These are phyloP conservation scores for Dendrolimus pini DNA, from an alignment of 2,888 invertebrate genomes.

Conservation along the genomic window DNA sequence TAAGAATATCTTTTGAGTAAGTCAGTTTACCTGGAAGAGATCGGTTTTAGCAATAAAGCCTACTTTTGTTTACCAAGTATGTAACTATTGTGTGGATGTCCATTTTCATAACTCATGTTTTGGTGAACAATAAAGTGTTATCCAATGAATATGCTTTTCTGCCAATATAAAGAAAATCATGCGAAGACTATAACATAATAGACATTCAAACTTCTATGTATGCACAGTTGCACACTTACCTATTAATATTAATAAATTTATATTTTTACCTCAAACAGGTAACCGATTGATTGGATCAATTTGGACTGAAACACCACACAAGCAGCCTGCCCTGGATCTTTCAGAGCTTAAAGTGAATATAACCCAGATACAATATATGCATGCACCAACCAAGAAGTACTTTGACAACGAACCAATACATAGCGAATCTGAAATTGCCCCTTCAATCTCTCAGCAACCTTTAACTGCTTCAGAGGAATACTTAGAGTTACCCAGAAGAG, in stretches of 20 bases:
- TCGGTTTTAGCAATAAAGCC: too few species aligned
- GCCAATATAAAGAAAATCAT: too few species aligned
- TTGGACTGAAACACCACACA: conserved; percentile 90
- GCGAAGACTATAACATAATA: too few species aligned
- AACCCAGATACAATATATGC: conserved; percentile 42
- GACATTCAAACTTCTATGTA: too few species aligned
- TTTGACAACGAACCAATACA: conserved; percentile 26
- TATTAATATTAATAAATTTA: background rate
- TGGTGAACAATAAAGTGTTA: background rate
- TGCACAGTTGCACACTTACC: background rate
- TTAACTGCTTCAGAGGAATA: conserved; percentile 68
- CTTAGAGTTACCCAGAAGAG: conserved; percentile 84
- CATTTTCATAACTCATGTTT: background rate
- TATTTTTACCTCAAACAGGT: conserved; percentile 60
- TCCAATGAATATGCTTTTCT: background rate
- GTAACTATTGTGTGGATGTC: too few species aligned
- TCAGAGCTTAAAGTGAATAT: conserved; percentile 80
- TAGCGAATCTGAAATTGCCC: conserved; percentile 33
- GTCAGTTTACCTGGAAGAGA: too few species aligned
- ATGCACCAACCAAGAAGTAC: conserved; percentile 40
- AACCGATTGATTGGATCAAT: conserved; percentile 90
- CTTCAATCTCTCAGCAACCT: conserved; percentile 55
- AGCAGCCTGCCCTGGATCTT: conserved; percentile 87
- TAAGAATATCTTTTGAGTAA: too few species aligned
- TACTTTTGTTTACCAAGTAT: too few species aligned